Base-by-base conservation (phyloP, 2,113 vertebrate genomes). In the Heliornis fulica region DNA sequence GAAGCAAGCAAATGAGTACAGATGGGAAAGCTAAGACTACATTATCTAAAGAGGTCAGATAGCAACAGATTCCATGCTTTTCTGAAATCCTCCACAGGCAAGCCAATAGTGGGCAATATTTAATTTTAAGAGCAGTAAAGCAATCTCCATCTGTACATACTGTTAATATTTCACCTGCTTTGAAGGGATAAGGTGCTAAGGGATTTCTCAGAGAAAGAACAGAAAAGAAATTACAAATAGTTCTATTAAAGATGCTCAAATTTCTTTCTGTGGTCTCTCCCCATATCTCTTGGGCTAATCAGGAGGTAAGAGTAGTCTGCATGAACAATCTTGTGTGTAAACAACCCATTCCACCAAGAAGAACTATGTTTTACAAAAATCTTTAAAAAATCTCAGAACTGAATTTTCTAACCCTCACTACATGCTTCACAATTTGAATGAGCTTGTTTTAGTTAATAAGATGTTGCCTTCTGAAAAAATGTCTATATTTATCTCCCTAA, bases 121-220 rank as follows among this genome's bases (percentile, higher is more conserved):
- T 91, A 57, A 83, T 92, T 90, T 88, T 83, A 91, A 84, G 72
- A 89, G 87, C 8, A 81, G 34, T 71, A 84, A 92, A 84, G 57
- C 32, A 59, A 84, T 70, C 86, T 84, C 36, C 31, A 50, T 53
- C 48, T 71, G 23, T 60, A 40, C 32, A 66, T 83, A 82, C 31
- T 15, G 40, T 54, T 83, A 90, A 79, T 90, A 91, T 60, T 71
- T 78, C 32, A 74, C 32, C 60, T 91, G 50, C 36, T 74, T 81
- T 59, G 41, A 70, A 80, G 7, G 31, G 32, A 89, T 66, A 22
- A 89, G 53, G 26, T 72, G 15, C 26, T 83, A 80, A 77, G 25
- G 46, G 71, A 94, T 77, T 90, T 77, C 15, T 48, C 53, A 22
- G 18, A 78, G 40, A 66, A 90, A 34, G 19, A 82, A 81, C 36